A percentile compares a stretch with the other conserved stretches of the same genome.
These are phyloP conservation scores for Minunthozetes semirufus DNA, from an alignment of 2,888 invertebrate genomes.

Conservation along the genomic window DNA sequence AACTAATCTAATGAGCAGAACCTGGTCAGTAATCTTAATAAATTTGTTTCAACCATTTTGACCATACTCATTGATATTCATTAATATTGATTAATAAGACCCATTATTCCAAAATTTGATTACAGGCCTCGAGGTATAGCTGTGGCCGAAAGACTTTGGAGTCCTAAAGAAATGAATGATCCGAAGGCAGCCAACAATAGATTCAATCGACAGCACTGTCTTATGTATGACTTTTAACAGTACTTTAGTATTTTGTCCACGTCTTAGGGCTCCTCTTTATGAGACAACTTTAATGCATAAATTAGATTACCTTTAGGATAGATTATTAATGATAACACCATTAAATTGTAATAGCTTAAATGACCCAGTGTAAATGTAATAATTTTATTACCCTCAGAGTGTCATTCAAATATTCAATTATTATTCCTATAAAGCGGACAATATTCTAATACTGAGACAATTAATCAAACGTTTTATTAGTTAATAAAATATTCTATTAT, in stretches of 20 bases:
- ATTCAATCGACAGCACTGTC: slow-evolving; percentile 58
- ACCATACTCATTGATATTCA: background rate
- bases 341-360: too few relatives aligned
- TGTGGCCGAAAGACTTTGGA: slow-evolving; percentile 79
- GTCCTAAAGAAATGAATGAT: slow-evolving; percentile 48
- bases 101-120: too few relatives aligned
- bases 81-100: too few relatives aligned
- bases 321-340: too few relatives aligned
- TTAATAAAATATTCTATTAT: background rate
- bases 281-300: background rate
- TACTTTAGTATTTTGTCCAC: too few relatives aligned
- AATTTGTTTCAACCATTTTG: too few relatives aligned
- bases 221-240: slow-evolving; percentile 28
- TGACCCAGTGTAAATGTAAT: too few relatives aligned
- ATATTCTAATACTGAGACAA: too few relatives aligned
- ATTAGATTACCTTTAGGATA: background rate
- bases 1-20: slow-evolving; percentile 56
- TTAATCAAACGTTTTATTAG: background rate
- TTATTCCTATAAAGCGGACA: too few relatives aligned
- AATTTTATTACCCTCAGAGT: too few relatives aligned
- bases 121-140: slow-evolving; percentile 69
- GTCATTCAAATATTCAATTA: too few relatives aligned
- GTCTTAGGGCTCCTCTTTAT: too few relatives aligned
- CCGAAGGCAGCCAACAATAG: slow-evolving; percentile 54
- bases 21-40: slow-evolving; percentile 56